phyloP scores from a whole-genome alignment of 2,888 invertebrate species.

The Belgica antarctica region DNA sequence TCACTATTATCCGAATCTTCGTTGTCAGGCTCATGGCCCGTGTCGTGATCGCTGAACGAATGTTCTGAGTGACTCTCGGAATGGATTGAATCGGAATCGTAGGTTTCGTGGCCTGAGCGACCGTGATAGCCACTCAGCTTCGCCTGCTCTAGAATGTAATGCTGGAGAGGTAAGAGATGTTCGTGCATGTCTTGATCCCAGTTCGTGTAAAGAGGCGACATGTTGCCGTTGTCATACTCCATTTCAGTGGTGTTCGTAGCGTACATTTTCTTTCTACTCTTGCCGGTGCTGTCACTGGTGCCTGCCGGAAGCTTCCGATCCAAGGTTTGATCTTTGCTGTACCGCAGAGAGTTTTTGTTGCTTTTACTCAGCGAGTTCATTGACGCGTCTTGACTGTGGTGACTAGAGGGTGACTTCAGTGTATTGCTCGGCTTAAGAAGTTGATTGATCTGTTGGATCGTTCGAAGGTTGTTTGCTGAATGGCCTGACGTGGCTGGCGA shows the following conservation, averaged over 20 bases:
- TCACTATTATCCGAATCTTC: constrained; percentile 74
- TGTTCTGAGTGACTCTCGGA: constrained; percentile 70
- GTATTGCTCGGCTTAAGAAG: constrained; percentile 44
- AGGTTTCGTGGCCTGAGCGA: constrained; percentile 62
- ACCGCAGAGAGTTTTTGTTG: constrained; percentile 26
- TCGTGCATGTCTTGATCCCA: constrained; percentile 70
- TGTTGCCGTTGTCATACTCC: constrained; percentile 62
- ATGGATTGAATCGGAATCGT: constrained; percentile 74
- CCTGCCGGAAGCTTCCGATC: constrained; percentile 45
- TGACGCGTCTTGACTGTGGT: constrained; percentile 50
- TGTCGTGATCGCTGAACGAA: constrained; percentile 68
- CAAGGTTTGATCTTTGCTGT: constrained; percentile 46
- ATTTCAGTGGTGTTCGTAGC: constrained; percentile 52
- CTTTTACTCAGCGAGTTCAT: constrained; percentile 38
- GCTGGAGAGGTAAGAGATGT: constrained; percentile 78
- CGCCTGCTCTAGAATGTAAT: constrained; percentile 84
- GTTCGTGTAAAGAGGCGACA: constrained; percentile 68
- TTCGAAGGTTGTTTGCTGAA: constrained; percentile 33
- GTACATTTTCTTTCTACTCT: constrained; percentile 46
- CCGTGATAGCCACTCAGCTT: constrained; percentile 67
- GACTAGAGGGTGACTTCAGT: constrained; percentile 45
- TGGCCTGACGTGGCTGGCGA: constrained; percentile 40
- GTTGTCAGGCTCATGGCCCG: constrained; percentile 73
- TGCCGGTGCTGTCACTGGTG: constrained; percentile 41
- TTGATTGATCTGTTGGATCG: constrained; percentile 46